Evolutionary conservation across 2,797 vertebrate genomes (phyloP).

Genomic region (Lepus oiostolus): DNA sequence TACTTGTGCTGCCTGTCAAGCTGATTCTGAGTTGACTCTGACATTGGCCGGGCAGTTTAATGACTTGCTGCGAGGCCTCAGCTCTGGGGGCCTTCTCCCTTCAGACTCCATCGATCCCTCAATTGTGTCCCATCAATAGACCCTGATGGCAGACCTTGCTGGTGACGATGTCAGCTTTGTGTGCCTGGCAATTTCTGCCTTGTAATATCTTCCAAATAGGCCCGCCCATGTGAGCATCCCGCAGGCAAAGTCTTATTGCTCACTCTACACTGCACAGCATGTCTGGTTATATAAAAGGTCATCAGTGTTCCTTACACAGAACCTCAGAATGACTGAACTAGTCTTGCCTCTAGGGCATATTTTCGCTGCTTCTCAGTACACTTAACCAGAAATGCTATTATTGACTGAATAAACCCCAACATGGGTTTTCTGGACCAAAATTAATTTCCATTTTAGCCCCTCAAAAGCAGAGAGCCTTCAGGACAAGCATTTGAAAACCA

Average conservation of each 20-base stretch:
- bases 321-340: neutral
- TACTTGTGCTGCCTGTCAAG: conserved; percentile 67
- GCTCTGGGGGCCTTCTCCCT: conserved; percentile 64
- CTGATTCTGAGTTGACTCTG: conserved; percentile 74
- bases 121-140: conserved; percentile 80
- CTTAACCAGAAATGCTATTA: conserved; percentile 29
- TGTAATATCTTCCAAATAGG: conserved; percentile 55
- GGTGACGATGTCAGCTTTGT: conserved; percentile 36
- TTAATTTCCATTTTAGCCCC: conserved; percentile 61
- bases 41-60: conserved; percentile 58
- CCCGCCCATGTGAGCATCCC: neutral
- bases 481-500: conserved; percentile 28
- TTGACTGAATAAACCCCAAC: conserved; percentile 15
- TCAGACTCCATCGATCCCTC: conserved; percentile 79
- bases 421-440: conserved; percentile 58
- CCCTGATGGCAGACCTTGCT: conserved; percentile 67
- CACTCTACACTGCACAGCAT: neutral
- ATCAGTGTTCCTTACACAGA: neutral
- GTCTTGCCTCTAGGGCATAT: conserved; percentile 22
- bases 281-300: conserved; percentile 34
- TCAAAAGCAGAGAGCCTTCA: conserved; percentile 45
- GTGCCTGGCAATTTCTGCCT: conserved; percentile 50
- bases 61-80: neutral
- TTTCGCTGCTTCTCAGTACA: conserved; percentile 11
- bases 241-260: conserved; percentile 52